Percentiles rank a stretch among this genome's conserved stretches.
phyloP scores from a whole-genome alignment of 2,888 invertebrate genomes.

The Subacronicta megacephala region DNA sequence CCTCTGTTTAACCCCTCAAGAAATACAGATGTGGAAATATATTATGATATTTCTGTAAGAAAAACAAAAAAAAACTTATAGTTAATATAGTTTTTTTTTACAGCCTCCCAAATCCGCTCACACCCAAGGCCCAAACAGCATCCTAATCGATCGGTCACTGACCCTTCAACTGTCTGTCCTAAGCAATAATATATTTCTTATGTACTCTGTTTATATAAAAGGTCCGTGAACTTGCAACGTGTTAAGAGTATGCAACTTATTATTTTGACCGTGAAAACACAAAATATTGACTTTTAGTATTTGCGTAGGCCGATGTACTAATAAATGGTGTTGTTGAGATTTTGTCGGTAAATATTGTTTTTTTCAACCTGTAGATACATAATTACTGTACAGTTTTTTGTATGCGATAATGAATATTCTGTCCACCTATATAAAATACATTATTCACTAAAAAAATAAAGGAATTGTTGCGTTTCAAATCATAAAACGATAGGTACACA shows the following conservation, averaged over 20 bases:
- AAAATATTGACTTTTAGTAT: not conserved
- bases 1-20: too few species aligned
- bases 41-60: too few species aligned
- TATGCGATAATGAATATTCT: too few species aligned
- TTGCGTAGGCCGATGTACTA: not conserved
- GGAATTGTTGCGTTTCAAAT: too few species aligned
- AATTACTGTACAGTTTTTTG: too few species aligned
- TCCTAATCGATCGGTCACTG: constrained; percentile 78
- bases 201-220: constrained; percentile 53
- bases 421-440: too few species aligned
- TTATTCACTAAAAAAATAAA: too few species aligned
- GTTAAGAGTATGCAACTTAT: constrained; percentile 37
- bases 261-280: constrained; percentile 29
- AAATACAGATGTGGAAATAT: too few species aligned
- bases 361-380: too few species aligned
- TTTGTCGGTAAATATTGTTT: too few species aligned
- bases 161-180: constrained; percentile 71
- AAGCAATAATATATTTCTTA: constrained; percentile 66
- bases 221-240: constrained; percentile 56
- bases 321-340: not conserved
- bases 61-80: too few species aligned
- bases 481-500: too few species aligned
- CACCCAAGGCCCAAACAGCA: constrained; percentile 73
- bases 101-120: constrained; percentile 43
- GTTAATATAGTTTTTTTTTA: not conserved